Conservation (phyloP, 2,113 vertebrate species). For the Panthera leo region DNA sequence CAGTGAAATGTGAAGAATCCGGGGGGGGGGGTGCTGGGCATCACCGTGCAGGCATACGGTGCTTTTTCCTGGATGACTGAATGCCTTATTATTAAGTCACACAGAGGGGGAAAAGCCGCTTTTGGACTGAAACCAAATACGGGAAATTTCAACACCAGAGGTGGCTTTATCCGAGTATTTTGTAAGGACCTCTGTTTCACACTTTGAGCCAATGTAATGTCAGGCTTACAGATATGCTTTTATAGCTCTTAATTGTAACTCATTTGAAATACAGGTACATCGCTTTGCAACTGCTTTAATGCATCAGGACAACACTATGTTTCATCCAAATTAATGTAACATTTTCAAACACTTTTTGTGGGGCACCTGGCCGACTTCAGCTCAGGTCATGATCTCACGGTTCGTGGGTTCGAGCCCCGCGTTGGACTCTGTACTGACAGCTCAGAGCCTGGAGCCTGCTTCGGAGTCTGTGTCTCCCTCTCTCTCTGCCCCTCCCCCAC, state of each 20-base stretch:
- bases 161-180: not conserved
- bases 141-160: not conserved
- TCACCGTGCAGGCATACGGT: accelerated
- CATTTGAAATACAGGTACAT: not conserved
- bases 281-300: not conserved
- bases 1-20: not conserved
- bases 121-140: conserved; percentile 21
- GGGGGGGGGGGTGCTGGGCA: not conserved
- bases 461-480: too few species aligned
- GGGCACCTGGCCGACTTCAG: too few species aligned
- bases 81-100: conserved; percentile 15
- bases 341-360: not conserved
- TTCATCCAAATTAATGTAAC: not conserved
- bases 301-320: not conserved
- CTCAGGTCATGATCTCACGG: too few species aligned
- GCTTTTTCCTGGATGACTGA: not conserved
- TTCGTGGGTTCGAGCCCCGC: too few species aligned
- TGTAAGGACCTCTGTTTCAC: not conserved
- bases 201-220: not conserved
- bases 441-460: too few species aligned
- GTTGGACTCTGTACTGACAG: too few species aligned
- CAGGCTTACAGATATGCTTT: not conserved
- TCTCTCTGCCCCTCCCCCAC: too few species aligned
- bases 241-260: not conserved
- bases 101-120: not conserved